These are phyloP conservation scores for Halocynthia aurantium DNA, from an alignment of 23 tunicate genomes.

Conservation along the genomic window DNA sequence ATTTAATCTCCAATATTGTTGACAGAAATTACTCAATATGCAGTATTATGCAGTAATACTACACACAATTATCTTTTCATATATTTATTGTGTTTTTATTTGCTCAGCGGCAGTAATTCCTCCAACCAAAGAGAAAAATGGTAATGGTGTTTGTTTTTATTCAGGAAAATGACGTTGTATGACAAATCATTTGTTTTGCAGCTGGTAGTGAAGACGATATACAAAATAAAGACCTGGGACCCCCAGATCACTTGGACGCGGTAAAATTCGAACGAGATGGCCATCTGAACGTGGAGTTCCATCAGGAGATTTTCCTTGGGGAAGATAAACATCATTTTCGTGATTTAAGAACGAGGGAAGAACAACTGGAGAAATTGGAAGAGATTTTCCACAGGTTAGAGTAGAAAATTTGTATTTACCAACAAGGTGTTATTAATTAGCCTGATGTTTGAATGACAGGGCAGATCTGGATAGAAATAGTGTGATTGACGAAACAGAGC, in stretches of 20 bases:
- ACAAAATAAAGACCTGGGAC: slow-evolving; percentile 23
- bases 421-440: neutral
- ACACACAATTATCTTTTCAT: no score
- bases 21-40: no score
- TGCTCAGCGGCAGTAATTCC: no score
- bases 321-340: slow-evolving; percentile 22
- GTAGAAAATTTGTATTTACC: neutral
- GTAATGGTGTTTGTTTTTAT: no score
- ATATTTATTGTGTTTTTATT: no score
- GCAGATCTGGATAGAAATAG: slow-evolving; percentile 11
- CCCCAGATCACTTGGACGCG: slow-evolving; percentile 27
- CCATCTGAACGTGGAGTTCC: slow-evolving; percentile 12
- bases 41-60: no score
- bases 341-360: slow-evolving; percentile 11
- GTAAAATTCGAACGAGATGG: slow-evolving; percentile 36
- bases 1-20: no score
- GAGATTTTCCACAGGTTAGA: slow-evolving; percentile 11
- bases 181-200: neutral
- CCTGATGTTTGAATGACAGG: neutral
- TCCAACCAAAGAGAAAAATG: no score
- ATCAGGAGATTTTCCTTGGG: slow-evolving; percentile 37
- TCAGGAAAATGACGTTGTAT: neutral
- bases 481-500: slow-evolving; percentile 11
- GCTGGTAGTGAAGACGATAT: slow-evolving; percentile 3
- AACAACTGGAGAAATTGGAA: slow-evolving; percentile 5